phyloP scores from a whole-genome alignment of 2,797 vertebrate genomes.

The Hyperoplus lanceolatus region DNA sequence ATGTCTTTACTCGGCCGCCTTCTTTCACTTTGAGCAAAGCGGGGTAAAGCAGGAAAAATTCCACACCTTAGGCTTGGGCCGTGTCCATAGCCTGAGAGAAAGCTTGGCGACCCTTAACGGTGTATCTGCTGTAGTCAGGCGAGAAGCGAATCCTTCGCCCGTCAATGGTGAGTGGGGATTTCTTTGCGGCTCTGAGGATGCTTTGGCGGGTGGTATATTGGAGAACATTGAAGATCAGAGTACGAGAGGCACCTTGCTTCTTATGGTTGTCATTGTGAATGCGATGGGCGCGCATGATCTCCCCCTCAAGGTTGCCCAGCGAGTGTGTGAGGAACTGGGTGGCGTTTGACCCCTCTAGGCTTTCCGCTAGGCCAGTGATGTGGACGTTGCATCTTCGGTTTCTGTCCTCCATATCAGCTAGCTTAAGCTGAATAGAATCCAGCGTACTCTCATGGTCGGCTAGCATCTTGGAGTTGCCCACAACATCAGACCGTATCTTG shows the following conservation, averaged over 20 bases:
- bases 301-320: background rate
- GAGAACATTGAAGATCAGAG: background rate
- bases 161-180: background rate
- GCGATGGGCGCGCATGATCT: background rate
- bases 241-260: background rate
- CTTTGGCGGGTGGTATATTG: background rate
- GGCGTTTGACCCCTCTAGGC: background rate
- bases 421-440: no score
- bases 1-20: no score
- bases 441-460: no score
- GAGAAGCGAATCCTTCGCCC: background rate
- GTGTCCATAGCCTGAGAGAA: background rate
- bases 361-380: background rate
- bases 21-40: no score
- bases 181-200: background rate
- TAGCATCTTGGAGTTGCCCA: no score
- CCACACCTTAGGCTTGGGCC: background rate
- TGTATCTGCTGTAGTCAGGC: background rate
- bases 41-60: background rate
- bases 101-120: background rate
- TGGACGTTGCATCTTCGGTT: background rate
- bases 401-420: background rate
- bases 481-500: no score
- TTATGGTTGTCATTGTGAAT: background rate
- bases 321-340: background rate